A percentile compares a stretch with the other conserved stretches of the same genome.
phyloP scores from a whole-genome alignment of 2,797 vertebrate genomes.

The Acrocephalus scirpaceus region DNA sequence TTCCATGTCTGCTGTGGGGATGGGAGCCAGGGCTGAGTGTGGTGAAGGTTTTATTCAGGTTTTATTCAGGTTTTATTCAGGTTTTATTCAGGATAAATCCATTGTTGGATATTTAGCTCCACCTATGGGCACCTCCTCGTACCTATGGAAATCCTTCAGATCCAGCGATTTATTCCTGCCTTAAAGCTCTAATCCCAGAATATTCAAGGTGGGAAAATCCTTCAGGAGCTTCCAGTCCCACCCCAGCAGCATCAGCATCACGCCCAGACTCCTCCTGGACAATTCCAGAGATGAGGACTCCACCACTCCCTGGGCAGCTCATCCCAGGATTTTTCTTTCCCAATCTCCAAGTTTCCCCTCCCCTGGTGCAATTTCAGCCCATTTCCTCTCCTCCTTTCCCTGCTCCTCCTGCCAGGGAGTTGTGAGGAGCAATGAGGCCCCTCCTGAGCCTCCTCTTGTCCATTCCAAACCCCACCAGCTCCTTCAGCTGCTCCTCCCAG shows the following conservation, averaged over 20 bases:
- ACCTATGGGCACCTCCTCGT: slow-evolving; percentile 11
- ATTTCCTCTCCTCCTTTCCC: neutral
- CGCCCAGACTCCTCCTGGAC: neutral
- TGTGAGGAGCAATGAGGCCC: fast-evolving
- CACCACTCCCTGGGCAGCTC: neutral
- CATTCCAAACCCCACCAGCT: neutral
- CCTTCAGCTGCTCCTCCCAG: neutral
- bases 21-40: neutral
- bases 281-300: neutral
- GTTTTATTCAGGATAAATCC: neutral
- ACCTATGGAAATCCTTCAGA: neutral
- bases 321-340: neutral
- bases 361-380: neutral
- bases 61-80: neutral
- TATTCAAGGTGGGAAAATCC: fast-evolving
- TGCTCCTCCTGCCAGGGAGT: neutral
- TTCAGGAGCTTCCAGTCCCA: fast-evolving
- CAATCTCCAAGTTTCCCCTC: fast-evolving
- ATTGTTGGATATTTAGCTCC: slow-evolving; percentile 52
- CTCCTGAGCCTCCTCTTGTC: neutral
- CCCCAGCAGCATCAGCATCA: neutral
- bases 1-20: neutral
- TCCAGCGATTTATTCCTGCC: fast-evolving
- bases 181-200: neutral
- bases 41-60: neutral